phyloP scores from a whole-genome alignment of 30 jellyfish, hydroid and myxozoan species.

The Aurelia sp. region DNA sequence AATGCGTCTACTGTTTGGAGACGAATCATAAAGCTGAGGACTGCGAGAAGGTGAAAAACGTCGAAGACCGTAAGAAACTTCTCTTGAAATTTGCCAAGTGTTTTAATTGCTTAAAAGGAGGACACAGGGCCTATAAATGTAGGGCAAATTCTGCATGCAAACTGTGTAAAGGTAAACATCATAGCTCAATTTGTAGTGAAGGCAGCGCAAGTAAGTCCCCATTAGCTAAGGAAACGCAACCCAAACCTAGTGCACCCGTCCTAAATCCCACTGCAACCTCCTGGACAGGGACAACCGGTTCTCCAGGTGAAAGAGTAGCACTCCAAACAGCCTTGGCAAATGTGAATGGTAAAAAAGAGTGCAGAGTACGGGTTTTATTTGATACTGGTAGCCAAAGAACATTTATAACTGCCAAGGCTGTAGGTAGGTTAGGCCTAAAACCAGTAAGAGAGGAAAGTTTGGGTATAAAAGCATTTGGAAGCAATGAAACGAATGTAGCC shows the following conservation, averaged over 20 bases:
- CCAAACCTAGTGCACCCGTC: slow-evolving; percentile 54
- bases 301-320: slow-evolving; percentile 11
- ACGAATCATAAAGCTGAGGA: slow-evolving; percentile 30
- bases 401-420: slow-evolving; percentile 31
- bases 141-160: neutral
- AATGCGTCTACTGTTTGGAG: slow-evolving; percentile 26
- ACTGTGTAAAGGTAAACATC: slow-evolving; percentile 25
- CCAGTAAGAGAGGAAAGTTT: slow-evolving; percentile 66
- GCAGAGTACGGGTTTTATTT: slow-evolving; percentile 22
- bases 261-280: slow-evolving; percentile 42
- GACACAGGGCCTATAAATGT: slow-evolving; percentile 28
- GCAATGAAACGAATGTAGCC: slow-evolving; percentile 49
- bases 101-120: slow-evolving; percentile 14
- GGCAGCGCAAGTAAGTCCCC: neutral
- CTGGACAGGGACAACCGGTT: slow-evolving; percentile 54
- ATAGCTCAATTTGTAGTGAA: neutral
- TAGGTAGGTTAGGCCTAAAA: slow-evolving; percentile 32
- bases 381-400: slow-evolving; percentile 74
- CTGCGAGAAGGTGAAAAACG: neutral
- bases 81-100: slow-evolving; percentile 23
- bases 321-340: slow-evolving; percentile 53
- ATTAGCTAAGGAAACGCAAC: slow-evolving; percentile 6
- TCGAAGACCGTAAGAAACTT: slow-evolving; percentile 25
- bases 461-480: slow-evolving; percentile 58
- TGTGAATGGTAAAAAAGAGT: slow-evolving; percentile 31